phyloP scores from a whole-genome alignment of 2,797 vertebrate genomes.

The Knipowitschia caucasica region DNA sequence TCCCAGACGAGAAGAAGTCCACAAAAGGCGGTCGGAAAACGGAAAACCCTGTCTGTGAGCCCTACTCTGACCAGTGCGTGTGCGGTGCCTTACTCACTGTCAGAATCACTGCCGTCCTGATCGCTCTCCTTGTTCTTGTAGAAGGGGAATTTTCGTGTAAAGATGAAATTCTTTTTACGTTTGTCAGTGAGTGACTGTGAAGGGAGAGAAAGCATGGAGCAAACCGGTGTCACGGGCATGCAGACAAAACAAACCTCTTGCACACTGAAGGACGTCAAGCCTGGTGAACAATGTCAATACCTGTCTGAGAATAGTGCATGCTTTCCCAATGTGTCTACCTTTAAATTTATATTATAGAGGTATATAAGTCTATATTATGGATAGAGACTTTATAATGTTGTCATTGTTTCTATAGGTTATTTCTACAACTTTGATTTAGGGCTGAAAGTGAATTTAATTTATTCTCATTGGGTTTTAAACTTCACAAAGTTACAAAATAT shows the following conservation, averaged over 20 bases:
- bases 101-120: slow-evolving; percentile 94
- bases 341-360: no score
- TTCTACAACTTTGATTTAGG: no score
- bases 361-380: no score
- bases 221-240: slow-evolving; percentile 96
- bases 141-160: slow-evolving; percentile 99
- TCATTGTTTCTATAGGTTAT: no score
- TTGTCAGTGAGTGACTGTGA: slow-evolving; percentile 99
- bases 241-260: slow-evolving; percentile 88
- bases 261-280: slow-evolving; percentile 82
- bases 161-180: slow-evolving; percentile 99
- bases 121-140: slow-evolving; percentile 99
- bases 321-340: no score
- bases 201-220: slow-evolving; percentile 94
- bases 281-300: neutral
- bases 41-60: slow-evolving; percentile 60
- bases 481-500: no score
- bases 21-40: slow-evolving; percentile 57
- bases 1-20: slow-evolving; percentile 40
- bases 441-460: no score
- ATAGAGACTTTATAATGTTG: no score
- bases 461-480: no score
- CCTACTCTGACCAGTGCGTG: slow-evolving; percentile 35
- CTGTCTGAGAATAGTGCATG: no score
- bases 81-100: slow-evolving; percentile 87